Evolutionary conservation across 2,797 vertebrate genomes (phyloP), one percentile per base, ranked within the genome.

Genomic region (Siniperca scherzeri): DNA sequence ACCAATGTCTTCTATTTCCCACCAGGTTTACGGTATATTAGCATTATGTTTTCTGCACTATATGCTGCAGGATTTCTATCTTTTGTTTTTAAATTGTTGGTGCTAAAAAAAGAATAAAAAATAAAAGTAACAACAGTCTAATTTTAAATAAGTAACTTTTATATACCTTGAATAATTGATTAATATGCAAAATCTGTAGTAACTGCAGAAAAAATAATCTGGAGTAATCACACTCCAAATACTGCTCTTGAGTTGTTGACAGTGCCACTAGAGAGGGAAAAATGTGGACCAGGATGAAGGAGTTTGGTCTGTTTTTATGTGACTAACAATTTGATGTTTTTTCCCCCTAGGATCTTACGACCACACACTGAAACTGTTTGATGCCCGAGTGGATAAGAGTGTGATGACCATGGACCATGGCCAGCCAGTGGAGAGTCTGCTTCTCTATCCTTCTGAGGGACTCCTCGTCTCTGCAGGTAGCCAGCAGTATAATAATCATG

Each of bases 381-480:
- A 99, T 91, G 95, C 96, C 33, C 96, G 99, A 84, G 90, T 89
- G 48, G 96, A 96, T 73, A 94, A 95, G 57, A 97, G 97, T 70
- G 96, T 98, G 59, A 96, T 99, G 93, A 98, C 94, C 7, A 97
- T 99, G 91, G 97, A 99, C 13, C 99, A 99, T 0, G 97, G 98
- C 6, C 97, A 99, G 69, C 99, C 99, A 0, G 98, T 99, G 84
- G 99, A 99, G 86, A 98, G 97, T 3, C 95, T 99, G 42, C 96
- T 99, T 62, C 97, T 99, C 0, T 99, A 98, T 88, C 98, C 98
- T 4, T 98, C 98, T 68, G 99, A 97, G 78, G 97, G 98, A 10
- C 97, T 99, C 75, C 95, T 99, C 0, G 97, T 98, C 17, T 99
- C 99, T 80, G 97, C 98, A 97, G 98, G 98, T 99, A 82, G 17